These are phyloP conservation scores for Turritopsis rubra DNA, from an alignment of 30 jellyfish, hydroid and myxozoan genomes.

Conservation along the genomic window DNA sequence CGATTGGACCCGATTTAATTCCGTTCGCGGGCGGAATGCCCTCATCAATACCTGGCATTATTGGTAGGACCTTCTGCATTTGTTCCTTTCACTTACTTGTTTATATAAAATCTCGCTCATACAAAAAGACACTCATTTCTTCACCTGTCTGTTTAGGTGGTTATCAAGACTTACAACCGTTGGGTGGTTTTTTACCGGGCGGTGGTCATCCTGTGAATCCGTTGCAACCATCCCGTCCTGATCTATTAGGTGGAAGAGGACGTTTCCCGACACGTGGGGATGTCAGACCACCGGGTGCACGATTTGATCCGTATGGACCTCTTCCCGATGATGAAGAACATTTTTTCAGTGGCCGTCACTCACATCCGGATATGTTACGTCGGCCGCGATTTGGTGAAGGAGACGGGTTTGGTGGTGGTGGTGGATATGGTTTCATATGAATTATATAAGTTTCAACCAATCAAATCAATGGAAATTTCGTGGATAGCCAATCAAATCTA, in stretches of 20 bases:
- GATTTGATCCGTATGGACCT: constrained; percentile 42
- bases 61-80: background rate
- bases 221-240: background rate
- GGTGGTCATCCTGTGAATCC: background rate
- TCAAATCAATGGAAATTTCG: no score
- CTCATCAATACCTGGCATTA: constrained; percentile 2
- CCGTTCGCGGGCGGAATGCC: background rate
- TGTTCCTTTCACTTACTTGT: no score
- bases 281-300: constrained; percentile 44
- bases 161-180: constrained; percentile 20
- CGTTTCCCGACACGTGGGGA: background rate
- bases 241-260: background rate
- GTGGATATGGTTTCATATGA: constrained; percentile 26
- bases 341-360: constrained; percentile 19
- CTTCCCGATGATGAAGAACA: constrained; percentile 29
- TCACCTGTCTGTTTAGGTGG: constrained; percentile 25
- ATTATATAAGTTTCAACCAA: no score
- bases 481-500: background rate
- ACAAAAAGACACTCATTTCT: no score
- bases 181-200: background rate
- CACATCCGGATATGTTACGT: constrained; percentile 34
- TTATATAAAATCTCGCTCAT: no score
- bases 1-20: background rate
- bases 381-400: constrained; percentile 36
- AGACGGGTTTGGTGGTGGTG: constrained; percentile 10